Percentiles rank a stretch among this genome's conserved stretches.
phyloP scores from a whole-genome alignment of 2,888 invertebrate species.

The Calliphora vomitoria region DNA sequence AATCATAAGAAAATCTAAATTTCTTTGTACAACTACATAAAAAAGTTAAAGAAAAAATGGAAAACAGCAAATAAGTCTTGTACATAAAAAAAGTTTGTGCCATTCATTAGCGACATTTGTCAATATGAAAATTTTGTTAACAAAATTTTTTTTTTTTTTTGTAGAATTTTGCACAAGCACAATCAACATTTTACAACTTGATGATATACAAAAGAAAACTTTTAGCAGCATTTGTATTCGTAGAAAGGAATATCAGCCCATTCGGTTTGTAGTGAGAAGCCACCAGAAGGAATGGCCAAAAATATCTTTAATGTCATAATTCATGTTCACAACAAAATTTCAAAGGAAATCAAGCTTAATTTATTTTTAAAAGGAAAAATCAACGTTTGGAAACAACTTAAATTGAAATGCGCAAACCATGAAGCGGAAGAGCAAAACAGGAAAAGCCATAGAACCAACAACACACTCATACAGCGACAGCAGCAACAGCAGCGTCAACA shows the following conservation, averaged over 20 bases:
- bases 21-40: not conserved
- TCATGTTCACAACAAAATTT: slow-evolving; percentile 54
- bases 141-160: not conserved
- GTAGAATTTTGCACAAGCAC: not conserved
- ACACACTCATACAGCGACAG: not conserved
- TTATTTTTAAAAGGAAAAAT: slow-evolving; percentile 55
- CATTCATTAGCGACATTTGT: slow-evolving; percentile 75
- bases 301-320: slow-evolving; percentile 47
- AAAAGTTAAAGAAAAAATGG: not conserved
- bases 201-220: slow-evolving; percentile 4
- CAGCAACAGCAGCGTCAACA: not conserved
- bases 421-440: slow-evolving; percentile 11
- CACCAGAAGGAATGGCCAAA: slow-evolving; percentile 8
- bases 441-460: not conserved
- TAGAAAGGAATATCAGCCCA: not conserved
- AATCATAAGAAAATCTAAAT: slow-evolving; percentile 23
- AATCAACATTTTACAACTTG: slow-evolving; percentile 13
- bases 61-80: not conserved
- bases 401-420: slow-evolving; percentile 34
- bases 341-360: slow-evolving; percentile 63
- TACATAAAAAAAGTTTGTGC: slow-evolving; percentile 54
- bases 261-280: slow-evolving; percentile 8
- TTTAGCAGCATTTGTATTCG: not conserved
- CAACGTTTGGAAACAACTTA: slow-evolving; percentile 35
- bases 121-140: slow-evolving; percentile 64